These are phyloP conservation scores for Catostylus mosaicus DNA, from an alignment of 30 jellyfish, hydroid and myxozoan species.

Conservation along the genomic window DNA sequence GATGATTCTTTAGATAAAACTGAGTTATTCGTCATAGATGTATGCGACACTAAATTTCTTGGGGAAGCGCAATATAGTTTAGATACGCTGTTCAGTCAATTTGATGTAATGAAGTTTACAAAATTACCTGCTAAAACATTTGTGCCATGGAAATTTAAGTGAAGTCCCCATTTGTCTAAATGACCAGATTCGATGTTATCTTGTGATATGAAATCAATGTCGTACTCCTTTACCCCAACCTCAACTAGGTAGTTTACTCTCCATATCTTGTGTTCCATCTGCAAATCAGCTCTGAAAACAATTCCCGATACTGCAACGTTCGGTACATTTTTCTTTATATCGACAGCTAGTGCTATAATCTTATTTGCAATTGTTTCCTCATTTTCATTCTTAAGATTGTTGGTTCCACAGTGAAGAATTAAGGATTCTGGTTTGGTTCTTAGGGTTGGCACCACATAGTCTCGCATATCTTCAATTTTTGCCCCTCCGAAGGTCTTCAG, in stretches of 20 bases:
- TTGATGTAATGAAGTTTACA: too few species aligned
- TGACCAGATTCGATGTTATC: slow-evolving; percentile 7
- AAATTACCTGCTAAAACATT: slow-evolving; percentile 20
- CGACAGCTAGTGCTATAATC: slow-evolving; percentile 27
- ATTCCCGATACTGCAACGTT: slow-evolving; percentile 25
- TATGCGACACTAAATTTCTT: too few species aligned
- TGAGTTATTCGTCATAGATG: too few species aligned
- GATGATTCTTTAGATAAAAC: too few species aligned
- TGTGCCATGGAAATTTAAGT: slow-evolving; percentile 5
- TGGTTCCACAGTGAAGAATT: slow-evolving; percentile 30
- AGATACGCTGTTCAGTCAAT: too few species aligned
- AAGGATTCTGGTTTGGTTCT: not conserved
- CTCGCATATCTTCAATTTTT: too few species aligned
- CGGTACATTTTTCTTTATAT: not conserved
- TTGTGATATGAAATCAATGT: slow-evolving; percentile 11
- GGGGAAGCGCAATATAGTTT: too few species aligned
- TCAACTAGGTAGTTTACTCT: slow-evolving; percentile 8
- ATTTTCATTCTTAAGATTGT: slow-evolving; percentile 15
- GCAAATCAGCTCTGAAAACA: slow-evolving; percentile 12
- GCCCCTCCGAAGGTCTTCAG: too few species aligned
- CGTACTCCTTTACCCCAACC: not conserved
- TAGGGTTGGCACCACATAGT: too few species aligned
- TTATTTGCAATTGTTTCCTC: too few species aligned
- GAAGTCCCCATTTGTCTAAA: slow-evolving; percentile 23
- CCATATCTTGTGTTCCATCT: not conserved